Evolutionary conservation across 1,140 invertebrate genomes (phyloP).

Genomic region (Lepidurus packardi): DNA sequence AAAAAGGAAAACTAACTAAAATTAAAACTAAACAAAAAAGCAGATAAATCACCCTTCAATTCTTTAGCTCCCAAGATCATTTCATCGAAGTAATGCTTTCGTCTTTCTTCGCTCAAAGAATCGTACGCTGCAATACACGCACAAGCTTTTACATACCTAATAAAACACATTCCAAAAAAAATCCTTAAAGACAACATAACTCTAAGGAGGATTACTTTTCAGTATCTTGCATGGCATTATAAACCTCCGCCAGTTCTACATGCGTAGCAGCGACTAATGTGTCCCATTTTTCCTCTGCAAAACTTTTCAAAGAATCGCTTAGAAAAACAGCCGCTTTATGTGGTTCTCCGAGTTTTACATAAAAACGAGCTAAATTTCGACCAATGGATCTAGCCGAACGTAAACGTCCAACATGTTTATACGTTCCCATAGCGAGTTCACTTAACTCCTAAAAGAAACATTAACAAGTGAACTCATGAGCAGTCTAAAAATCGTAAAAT

Average conservation of each 20-base stretch:
- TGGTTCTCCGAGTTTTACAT: constrained; percentile 75
- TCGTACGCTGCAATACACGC: constrained; percentile 62
- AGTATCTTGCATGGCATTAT: constrained; percentile 67
- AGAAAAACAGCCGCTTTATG: constrained; percentile 84
- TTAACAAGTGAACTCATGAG: neutral
- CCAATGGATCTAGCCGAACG: constrained; percentile 81
- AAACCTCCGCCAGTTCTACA: constrained; percentile 77
- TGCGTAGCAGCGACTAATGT: constrained; percentile 72
- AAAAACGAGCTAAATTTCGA: constrained; percentile 80
- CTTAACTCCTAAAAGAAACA: constrained; percentile 60
- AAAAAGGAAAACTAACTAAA: constrained; percentile 9
- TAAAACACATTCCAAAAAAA: neutral
- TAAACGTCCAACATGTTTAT: constrained; percentile 85
- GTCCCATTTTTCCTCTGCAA: constrained; percentile 78
- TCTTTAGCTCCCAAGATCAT: constrained; percentile 41
- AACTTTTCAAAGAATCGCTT: constrained; percentile 75
- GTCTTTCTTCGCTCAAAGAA: constrained; percentile 50
- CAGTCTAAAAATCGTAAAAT: neutral
- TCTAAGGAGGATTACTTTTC: constrained; percentile 43
- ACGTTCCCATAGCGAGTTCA: constrained; percentile 92
- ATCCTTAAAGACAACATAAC: neutral
- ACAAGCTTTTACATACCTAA: constrained; percentile 49
- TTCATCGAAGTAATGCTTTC: constrained; percentile 46
- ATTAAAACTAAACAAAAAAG: constrained; percentile 19
- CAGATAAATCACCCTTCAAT: constrained; percentile 40